phyloP scores from a whole-genome alignment of 2,113 vertebrate genomes.

The Myotis brandtii region DNA sequence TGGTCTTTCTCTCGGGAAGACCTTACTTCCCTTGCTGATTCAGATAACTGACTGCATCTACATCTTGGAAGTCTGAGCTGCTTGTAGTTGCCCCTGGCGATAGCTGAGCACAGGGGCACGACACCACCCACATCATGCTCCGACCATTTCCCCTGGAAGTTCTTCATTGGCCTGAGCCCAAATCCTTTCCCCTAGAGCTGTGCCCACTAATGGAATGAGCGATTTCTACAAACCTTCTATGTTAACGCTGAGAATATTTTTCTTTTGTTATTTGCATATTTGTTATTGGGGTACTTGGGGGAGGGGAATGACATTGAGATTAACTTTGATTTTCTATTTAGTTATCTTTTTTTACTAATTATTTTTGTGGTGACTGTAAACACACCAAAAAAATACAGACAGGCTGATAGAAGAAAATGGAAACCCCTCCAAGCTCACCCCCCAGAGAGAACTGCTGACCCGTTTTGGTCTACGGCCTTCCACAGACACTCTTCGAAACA shows the following conservation, averaged over 20 bases:
- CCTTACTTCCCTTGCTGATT: neutral
- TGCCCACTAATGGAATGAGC: neutral
- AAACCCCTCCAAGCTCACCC: neutral
- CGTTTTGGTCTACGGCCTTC: neutral
- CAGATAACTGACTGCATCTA: neutral
- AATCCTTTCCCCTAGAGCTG: neutral
- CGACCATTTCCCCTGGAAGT: neutral
- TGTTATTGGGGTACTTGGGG: neutral
- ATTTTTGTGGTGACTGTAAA: neutral
- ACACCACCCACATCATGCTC: rapidly evolving
- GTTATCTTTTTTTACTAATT: slow-evolving; percentile 2
- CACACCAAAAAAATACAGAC: neutral
- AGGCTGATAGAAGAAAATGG: neutral
- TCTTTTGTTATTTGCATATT: slow-evolving; percentile 12
- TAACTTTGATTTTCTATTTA: slow-evolving; percentile 17
- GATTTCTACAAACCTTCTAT: neutral
- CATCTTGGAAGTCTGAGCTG: neutral
- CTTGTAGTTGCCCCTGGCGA: slow-evolving; percentile 49
- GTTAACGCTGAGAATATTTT: neutral
- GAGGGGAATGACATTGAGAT: neutral
- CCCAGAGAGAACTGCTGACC: neutral
- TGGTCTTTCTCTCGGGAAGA: neutral
- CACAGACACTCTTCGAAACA: neutral
- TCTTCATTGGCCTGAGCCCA: neutral
- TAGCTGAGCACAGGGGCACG: neutral